A percentile compares a stretch with the other conserved stretches of the same genome.
Evolutionary conservation across 2,888 invertebrate genomes (phyloP).

Genomic region (Ophraella communa): DNA sequence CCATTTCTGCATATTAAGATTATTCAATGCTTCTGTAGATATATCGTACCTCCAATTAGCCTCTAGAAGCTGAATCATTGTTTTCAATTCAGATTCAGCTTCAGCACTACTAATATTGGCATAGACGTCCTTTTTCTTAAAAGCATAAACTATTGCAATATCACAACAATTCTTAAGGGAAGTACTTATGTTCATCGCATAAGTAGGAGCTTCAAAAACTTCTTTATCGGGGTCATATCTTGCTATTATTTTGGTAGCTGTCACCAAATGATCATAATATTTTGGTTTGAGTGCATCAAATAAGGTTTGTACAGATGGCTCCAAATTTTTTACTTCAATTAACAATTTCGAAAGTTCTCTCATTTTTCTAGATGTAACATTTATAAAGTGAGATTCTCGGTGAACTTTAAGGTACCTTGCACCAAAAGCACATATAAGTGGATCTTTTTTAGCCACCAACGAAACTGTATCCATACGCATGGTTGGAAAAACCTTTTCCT

Average conservation of each 20-base stretch:
- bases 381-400: constrained; percentile 29
- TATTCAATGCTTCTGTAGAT: constrained; percentile 27
- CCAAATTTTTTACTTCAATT: constrained; percentile 17
- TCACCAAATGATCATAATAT: constrained; percentile 25
- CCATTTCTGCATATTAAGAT: constrained; percentile 36
- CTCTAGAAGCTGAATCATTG: constrained; percentile 37
- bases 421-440: constrained; percentile 32
- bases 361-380: constrained; percentile 34
- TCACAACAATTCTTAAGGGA: constrained; percentile 18
- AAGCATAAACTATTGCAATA: constrained; percentile 22
- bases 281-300: constrained; percentile 24
- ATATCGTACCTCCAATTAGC: constrained; percentile 33
- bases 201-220: constrained; percentile 16
- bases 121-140: constrained; percentile 21
- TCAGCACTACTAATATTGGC: too few relatives aligned
- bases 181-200: constrained; percentile 22
- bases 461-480: constrained; percentile 32
- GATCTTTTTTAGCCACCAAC: constrained; percentile 26
- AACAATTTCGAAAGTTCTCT: constrained; percentile 22
- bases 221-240: constrained; percentile 14
- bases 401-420: constrained; percentile 32
- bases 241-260: constrained; percentile 20
- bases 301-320: constrained; percentile 16
- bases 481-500: constrained; percentile 22
- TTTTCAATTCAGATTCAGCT: constrained; percentile 40